A percentile compares a stretch with the other conserved stretches of the same genome.
Evolutionary conservation across 2,797 vertebrate genomes (phyloP).

Genomic region (Rhabdophis nuchalis): DNA sequence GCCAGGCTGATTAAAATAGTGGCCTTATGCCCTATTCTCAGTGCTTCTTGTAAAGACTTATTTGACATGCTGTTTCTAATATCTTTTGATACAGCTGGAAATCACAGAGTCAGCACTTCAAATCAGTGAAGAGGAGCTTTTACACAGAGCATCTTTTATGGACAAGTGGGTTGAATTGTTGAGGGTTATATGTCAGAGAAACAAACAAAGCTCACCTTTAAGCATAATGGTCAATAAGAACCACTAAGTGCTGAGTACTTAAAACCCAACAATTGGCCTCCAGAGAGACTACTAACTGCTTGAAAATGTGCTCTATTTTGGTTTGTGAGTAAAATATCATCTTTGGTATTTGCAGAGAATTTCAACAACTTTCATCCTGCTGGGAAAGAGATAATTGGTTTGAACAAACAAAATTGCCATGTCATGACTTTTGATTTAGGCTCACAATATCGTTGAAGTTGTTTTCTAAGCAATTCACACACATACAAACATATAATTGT

Average conservation of each 20-base stretch:
- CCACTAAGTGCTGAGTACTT: not conserved
- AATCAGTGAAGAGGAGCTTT: not conserved
- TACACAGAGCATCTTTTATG: not conserved
- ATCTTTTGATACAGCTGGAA: conserved; percentile 2
- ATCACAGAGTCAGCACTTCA: not conserved
- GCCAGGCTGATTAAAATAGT: not conserved
- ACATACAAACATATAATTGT: not conserved
- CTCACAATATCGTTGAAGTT: not conserved
- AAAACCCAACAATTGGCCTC: not conserved
- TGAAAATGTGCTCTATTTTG: not conserved
- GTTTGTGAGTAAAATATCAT: conserved; percentile 4
- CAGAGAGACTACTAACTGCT: not conserved
- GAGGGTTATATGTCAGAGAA: not conserved
- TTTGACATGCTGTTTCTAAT: not conserved
- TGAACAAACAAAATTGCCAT: conserved; percentile 7
- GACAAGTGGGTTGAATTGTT: not conserved
- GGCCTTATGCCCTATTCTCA: not conserved
- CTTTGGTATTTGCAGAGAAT: conserved; percentile 1
- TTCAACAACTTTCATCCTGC: not conserved
- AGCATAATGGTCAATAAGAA: not conserved
- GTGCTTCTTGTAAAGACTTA: not conserved
- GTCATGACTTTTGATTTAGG: not conserved
- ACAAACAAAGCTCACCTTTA: not conserved
- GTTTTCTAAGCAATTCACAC: conserved; percentile 4
- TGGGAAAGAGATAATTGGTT: conserved; percentile 15